Evolutionary conservation across 2,888 invertebrate genomes (phyloP), one percentile per base, ranked within the genome.

Genomic region (Mythimna loreyi): DNA sequence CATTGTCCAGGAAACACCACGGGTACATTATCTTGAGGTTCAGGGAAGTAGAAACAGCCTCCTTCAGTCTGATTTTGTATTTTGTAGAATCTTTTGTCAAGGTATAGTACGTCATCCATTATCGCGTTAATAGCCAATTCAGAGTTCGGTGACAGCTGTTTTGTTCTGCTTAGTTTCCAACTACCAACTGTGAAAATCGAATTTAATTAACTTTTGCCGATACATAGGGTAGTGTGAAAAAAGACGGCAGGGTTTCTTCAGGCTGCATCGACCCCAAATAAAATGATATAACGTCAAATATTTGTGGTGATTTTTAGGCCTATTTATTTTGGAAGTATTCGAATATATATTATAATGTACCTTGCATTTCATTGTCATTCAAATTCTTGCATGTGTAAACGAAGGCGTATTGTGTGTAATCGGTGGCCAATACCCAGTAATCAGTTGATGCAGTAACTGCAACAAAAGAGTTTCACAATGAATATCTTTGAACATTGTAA

Each of bases 401-500:
- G 0, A 97, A 95, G 0, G 97, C 94, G 80, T 96, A 97, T 64
- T 93, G 94, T 0, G 80, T 87, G 86, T 97, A 97, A 88, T 97
- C 97, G 0, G 97, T 97, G 19, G 94, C 96, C 40, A 97, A 84
- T 1, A 97, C 92, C 97, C 97, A 97, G 86, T 97, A 94, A 49
- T 91, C 88, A 0, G 78, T 72, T 0, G 89, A 87, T 0, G 79
- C 91, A 90, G 87, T 71, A 83, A 75, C 94, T 94, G 88, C 65
- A 91, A 92, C 43, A 58, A 45, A 49, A 8, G 49, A 19, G 0
- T 25, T n/a, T n/a, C 1, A 19, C n/a, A 1, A 64, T 9, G 2
- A 40, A 23, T 30, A 9, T 0, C n/a, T 52, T 28, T 25, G 5
- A 33, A n/a, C n/a, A n/a, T n/a, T n/a, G n/a, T n/a, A n/a, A n/a